Base-by-base conservation (phyloP, 2,113 vertebrate genomes). In the Gasterosteus aculeatus region DNA sequence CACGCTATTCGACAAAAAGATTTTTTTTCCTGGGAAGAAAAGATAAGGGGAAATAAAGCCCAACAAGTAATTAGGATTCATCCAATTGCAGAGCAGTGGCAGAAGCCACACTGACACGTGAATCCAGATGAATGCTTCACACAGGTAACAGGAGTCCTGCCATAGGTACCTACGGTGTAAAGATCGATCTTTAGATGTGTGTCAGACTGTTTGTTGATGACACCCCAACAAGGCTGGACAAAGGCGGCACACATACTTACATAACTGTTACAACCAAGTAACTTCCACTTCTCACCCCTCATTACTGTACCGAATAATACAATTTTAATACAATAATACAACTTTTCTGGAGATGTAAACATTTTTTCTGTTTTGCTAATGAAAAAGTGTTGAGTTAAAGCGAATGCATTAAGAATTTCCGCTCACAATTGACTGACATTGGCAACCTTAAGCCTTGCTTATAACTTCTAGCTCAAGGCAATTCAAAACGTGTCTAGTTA, bases 401-500 rank as follows among this genome's bases (percentile, higher is more conserved):
- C 1, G 64, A 44, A 39, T 31, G 9, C 11, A 47, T 54, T 39
- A 18, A 33, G 18, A 54, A 72, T 57, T 57, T 47, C 6, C 29
- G 59, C 18, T 56, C 54, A 72, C 41, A 65, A 56, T 33, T 66
- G 46, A 47, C 53, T 57, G 53, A 12, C 60, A 60, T 39, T 38
- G 10, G 7, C 44, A 44, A 2, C 31, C 11, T 31, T 33, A 41
- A 41, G 7, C 5, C 5, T 63, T 59, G 42, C 61, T 47, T 5
- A 19, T 18, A 42, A 15, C 26, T 15, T 41, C n/a, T 41, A 61
- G 66, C 66, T 78, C 15, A 47, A 14, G n/a, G 77, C 19, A 44
- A 72, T 44, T 29, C 49, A 76, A 33, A 26, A 60, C 64, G 14
- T 66, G 26, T 67, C 41, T 57, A 72, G 46, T 68, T 67, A 60